phyloP scores from a whole-genome alignment of 2,113 vertebrate species.

The Platichthys stellatus region DNA sequence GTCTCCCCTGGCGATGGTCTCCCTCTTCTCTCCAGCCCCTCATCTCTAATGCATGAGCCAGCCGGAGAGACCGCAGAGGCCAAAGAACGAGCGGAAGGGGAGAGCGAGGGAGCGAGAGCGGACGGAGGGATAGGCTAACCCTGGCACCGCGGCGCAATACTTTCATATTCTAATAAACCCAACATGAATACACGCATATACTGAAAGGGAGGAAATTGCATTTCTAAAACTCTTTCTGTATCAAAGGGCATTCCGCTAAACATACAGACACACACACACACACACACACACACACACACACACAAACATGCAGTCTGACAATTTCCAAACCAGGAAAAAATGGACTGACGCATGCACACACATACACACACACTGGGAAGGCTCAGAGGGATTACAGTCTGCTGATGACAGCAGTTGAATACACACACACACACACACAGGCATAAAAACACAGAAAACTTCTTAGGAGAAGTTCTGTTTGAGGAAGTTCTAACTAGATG shows the following conservation, averaged over 20 bases:
- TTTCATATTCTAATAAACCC: slow-evolving; percentile 99
- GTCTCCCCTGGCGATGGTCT: slow-evolving; percentile 71
- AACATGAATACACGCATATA: slow-evolving; percentile 84
- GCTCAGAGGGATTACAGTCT: slow-evolving; percentile 98
- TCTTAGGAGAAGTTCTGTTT: slow-evolving; percentile 71
- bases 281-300: slow-evolving; percentile 85
- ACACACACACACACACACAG: slow-evolving; percentile 66
- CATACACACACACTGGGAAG: slow-evolving; percentile 73
- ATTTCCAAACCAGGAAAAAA: slow-evolving; percentile 80
- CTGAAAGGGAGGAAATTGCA: slow-evolving; percentile 88
- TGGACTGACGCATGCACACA: slow-evolving; percentile 73
- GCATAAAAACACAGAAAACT: slow-evolving; percentile 74
- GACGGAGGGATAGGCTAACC: slow-evolving; percentile 73
- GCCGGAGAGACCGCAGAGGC: slow-evolving; percentile 69
- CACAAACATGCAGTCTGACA: slow-evolving; percentile 85
- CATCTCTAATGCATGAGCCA: slow-evolving; percentile 83
- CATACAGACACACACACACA: slow-evolving; percentile 84
- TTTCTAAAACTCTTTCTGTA: slow-evolving; percentile 96
- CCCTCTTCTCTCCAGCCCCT: slow-evolving; percentile 75
- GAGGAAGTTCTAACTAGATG: slow-evolving; percentile 65
- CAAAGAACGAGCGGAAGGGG: slow-evolving; percentile 57
- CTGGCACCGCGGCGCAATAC: slow-evolving; percentile 91
- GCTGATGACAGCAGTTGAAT: slow-evolving; percentile 96
- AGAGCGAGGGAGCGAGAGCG: slow-evolving; percentile 63
- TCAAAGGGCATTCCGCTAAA: slow-evolving; percentile 95